A percentile compares a stretch with the other conserved stretches of the same genome.
Evolutionary conservation across 2,888 invertebrate species (phyloP).

Genomic region (Drosophila paranaensis): DNA sequence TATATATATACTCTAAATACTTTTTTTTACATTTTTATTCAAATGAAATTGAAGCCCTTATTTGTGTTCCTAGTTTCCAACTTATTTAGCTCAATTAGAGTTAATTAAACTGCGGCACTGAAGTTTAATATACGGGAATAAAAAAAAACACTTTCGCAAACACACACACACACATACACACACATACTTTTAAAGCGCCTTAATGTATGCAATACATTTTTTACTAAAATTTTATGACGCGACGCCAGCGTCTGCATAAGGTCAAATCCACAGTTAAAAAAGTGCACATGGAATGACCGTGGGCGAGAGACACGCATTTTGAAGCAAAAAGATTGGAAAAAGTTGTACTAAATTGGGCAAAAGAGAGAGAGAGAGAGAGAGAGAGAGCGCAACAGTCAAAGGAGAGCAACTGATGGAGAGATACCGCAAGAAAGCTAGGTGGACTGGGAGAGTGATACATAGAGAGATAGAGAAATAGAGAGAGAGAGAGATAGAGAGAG

Average conservation of each 20-base stretch:
- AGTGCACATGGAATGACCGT: neutral
- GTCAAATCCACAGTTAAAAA: constrained; percentile 7
- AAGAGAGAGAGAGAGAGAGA: neutral
- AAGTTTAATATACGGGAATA: neutral
- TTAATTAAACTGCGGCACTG: neutral
- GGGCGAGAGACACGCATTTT: neutral
- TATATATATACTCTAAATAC: neutral
- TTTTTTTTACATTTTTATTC: neutral
- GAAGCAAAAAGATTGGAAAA: neutral
- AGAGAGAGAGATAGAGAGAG: neutral
- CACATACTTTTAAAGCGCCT: constrained; percentile 28
- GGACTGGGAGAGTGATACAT: too few relatives aligned
- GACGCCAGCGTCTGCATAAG: constrained; percentile 7
- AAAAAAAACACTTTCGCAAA: neutral
- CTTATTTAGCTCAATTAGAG: neutral
- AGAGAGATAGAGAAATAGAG: neutral
- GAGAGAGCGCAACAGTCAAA: too few relatives aligned
- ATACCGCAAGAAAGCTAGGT: too few relatives aligned
- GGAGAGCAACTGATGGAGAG: too few relatives aligned
- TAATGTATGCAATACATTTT: constrained; percentile 48
- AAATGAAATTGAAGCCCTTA: neutral
- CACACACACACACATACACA: neutral
- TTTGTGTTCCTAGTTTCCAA: neutral
- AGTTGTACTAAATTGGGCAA: too few relatives aligned
- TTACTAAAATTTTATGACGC: constrained; percentile 42